Percentiles rank a stretch among this genome's conserved stretches.
Conservation (phyloP, 2,888 invertebrate genomes). For the Metellina segmentata region DNA sequence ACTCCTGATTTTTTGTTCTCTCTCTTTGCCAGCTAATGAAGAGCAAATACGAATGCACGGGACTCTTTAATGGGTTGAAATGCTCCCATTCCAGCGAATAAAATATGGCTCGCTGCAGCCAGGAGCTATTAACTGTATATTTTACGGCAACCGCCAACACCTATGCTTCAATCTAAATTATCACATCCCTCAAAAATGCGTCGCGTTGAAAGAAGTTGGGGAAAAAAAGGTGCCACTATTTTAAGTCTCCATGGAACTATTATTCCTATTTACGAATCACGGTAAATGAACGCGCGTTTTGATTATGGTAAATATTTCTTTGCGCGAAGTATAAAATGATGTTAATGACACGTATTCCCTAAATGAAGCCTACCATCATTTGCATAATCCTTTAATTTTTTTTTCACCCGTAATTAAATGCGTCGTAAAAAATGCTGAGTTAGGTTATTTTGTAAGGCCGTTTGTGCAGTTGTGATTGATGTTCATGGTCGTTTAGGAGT, state of each 20-base stretch:
- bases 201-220: background rate
- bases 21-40: slow-evolving; percentile 44
- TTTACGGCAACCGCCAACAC: slow-evolving; percentile 31
- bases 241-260: slow-evolving; percentile 48
- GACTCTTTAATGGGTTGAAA: slow-evolving; percentile 50
- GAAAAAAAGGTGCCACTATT: background rate
- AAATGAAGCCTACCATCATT: slow-evolving; percentile 15
- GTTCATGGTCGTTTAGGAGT: background rate
- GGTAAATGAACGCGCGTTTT: slow-evolving; percentile 48
- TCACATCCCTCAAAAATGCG: slow-evolving; percentile 35
- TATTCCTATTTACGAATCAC: slow-evolving; percentile 40
- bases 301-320: slow-evolving; percentile 30
- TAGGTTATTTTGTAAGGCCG: background rate
- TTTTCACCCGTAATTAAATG: background rate
- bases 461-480: background rate
- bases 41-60: slow-evolving; percentile 39
- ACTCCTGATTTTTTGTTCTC: background rate
- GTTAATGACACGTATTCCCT: slow-evolving; percentile 23
- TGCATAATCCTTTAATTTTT: background rate
- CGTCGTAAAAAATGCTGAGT: background rate
- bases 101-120: slow-evolving; percentile 23
- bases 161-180: slow-evolving; percentile 54
- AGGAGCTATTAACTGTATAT: slow-evolving; percentile 45
- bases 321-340: background rate
- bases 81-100: slow-evolving; percentile 14